These are phyloP conservation scores for Muschampia plurimacula DNA, from an alignment of 2,888 invertebrate species.

Conservation along the genomic window DNA sequence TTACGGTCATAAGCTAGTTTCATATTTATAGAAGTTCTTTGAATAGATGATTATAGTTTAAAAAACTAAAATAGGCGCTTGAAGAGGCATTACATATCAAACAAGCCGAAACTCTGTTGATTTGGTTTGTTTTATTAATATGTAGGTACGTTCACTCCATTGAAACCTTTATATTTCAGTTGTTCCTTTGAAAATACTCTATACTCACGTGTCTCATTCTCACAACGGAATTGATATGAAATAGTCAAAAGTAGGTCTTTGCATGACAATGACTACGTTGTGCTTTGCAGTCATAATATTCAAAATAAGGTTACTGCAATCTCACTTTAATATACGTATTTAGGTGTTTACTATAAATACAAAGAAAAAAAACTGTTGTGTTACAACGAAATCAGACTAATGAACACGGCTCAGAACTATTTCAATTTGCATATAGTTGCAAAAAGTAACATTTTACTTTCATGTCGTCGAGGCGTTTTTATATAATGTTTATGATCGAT, in stretches of 20 bases:
- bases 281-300: conserved; percentile 9
- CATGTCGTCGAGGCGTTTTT: not conserved
- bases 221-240: conserved; percentile 31
- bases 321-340: not conserved
- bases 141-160: no score
- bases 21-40: no score
- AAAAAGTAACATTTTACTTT: not conserved
- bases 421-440: not conserved
- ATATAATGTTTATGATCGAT: no score
- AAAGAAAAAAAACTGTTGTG: not conserved
- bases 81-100: no score
- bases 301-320: not conserved
- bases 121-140: no score
- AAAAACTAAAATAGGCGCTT: no score
- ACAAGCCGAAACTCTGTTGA: no score
- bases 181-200: conserved; percentile 32
- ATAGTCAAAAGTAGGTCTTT: conserved; percentile 38
- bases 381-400: not conserved
- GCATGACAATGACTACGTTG: conserved; percentile 26
- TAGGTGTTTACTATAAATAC: not conserved
- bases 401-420: not conserved
- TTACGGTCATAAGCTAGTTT: no score
- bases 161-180: conserved; percentile 14
- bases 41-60: no score
- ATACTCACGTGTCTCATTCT: not conserved